A percentile compares a stretch with the other conserved stretches of the same genome.
These are phyloP conservation scores for Gallirallus australis DNA, from an alignment of 2,797 vertebrate species.

Conservation along the genomic window DNA sequence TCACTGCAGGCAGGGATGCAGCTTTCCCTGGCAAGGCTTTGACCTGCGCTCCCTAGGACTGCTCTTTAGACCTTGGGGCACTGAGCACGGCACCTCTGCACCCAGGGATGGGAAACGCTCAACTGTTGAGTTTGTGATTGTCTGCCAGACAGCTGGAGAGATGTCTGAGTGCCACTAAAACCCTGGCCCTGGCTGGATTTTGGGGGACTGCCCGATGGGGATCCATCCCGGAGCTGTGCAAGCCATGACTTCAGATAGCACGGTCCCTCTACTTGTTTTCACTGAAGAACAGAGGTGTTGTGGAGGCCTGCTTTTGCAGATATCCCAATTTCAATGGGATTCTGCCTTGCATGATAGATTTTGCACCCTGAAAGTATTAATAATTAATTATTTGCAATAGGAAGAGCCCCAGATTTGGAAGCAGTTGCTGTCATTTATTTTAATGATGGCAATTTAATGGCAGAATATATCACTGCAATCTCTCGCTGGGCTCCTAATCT, in stretches of 20 bases:
- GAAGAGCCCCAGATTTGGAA: background rate
- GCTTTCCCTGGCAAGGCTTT: background rate
- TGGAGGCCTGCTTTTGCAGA: background rate
- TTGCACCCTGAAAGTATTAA: background rate
- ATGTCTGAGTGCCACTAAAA: background rate
- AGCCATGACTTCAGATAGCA: background rate
- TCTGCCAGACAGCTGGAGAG: background rate
- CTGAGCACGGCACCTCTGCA: background rate
- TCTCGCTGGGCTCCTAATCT: background rate
- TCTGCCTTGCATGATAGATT: background rate
- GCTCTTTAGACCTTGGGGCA: background rate
- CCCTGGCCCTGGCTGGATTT: no score
- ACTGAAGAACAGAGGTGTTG: background rate
- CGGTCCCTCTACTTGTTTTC: background rate
- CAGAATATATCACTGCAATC: background rate
- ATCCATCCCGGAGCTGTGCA: background rate
- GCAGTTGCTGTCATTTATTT: background rate
- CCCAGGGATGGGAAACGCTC: background rate
- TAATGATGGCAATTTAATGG: background rate
- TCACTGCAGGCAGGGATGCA: background rate
- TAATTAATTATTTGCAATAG: background rate
- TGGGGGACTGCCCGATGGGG: rapidly evolving
- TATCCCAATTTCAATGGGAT: background rate
- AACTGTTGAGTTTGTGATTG: background rate
- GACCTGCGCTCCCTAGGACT: background rate